Conservation (phyloP, 92 coral and sea anemone species). For the Umimayanthus kanabou region DNA sequence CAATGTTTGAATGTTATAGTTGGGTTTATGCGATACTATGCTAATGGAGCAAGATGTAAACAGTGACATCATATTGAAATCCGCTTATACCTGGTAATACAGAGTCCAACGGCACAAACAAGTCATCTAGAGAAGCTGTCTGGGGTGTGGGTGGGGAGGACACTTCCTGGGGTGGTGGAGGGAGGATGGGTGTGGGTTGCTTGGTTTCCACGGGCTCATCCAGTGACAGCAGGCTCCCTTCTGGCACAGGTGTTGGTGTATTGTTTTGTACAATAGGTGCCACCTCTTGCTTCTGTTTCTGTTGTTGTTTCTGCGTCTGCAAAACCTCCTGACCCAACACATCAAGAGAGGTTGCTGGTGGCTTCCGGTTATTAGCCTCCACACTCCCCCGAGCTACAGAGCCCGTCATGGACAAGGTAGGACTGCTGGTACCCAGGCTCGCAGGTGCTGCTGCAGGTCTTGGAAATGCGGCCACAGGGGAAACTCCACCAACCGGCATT, state of each 20-base stretch:
- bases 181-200: neutral
- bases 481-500: constrained; percentile 37
- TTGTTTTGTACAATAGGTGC: constrained; percentile 55
- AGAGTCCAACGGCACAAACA: constrained; percentile 91
- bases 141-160: constrained; percentile 13
- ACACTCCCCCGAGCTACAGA: constrained; percentile 54
- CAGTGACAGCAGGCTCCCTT: constrained; percentile 52
- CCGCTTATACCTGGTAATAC: constrained; percentile 75
- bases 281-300: constrained; percentile 75
- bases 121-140: constrained; percentile 66
- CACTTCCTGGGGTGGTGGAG: constrained; percentile 19
- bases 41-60: neutral
- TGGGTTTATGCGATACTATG: neutral
- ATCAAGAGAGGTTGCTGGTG: constrained; percentile 78
- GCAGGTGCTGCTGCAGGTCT: constrained; percentile 57
- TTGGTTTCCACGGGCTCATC: constrained; percentile 60
- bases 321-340: constrained; percentile 84
- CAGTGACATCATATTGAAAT: neutral
- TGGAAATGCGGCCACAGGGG: constrained; percentile 59
- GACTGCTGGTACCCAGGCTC: constrained; percentile 61
- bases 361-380: constrained; percentile 48
- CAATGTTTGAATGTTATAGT: neutral
- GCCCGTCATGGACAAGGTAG: constrained; percentile 52
- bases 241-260: constrained; percentile 31
- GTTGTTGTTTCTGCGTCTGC: constrained; percentile 91